Conservation (phyloP, 1,140 invertebrate species). For the Thaumetopoea pityocampa region DNA sequence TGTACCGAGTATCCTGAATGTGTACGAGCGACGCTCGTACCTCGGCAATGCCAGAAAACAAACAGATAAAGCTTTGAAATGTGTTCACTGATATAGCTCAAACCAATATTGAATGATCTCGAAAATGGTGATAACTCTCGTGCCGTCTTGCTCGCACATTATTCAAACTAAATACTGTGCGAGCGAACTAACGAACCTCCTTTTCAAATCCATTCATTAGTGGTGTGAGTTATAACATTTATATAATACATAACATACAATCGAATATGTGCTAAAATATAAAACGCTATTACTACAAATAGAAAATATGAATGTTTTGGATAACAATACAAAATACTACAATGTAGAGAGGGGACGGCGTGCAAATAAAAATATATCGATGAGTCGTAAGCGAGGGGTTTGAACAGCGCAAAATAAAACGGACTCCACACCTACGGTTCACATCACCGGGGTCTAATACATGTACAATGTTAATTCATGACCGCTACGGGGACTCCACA, state of each 20-base stretch:
- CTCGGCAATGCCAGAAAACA: slow-evolving; percentile 76
- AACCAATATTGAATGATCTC: no score
- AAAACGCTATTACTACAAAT: slow-evolving; percentile 24
- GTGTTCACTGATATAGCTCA: slow-evolving; percentile 32
- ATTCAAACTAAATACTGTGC: no score
- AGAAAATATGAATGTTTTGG: slow-evolving; percentile 18
- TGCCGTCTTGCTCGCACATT: no score
- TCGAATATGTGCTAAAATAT: slow-evolving; percentile 16
- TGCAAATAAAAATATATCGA: slow-evolving; percentile 37
- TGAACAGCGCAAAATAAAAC: slow-evolving; percentile 47
- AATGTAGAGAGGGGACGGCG: slow-evolving; percentile 28
- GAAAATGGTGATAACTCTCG: no score
- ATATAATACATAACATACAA: no score
- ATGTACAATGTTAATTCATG: slow-evolving; percentile 37
- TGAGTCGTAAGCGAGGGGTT: slow-evolving; percentile 38
- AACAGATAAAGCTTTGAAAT: slow-evolving; percentile 73
- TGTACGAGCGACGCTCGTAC: slow-evolving; percentile 37
- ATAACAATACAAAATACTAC: slow-evolving; percentile 21
- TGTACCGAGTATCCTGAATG: slow-evolving; percentile 33
- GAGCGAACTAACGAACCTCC: no score
- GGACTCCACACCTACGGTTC: slow-evolving; percentile 36
- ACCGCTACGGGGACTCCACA: slow-evolving; percentile 52
- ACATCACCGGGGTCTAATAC: slow-evolving; percentile 47
- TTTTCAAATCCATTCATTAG: no score
- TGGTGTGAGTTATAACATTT: no score